Conservation (phyloP, 2,113 vertebrate species). For the Nyctibius bracteatus region DNA sequence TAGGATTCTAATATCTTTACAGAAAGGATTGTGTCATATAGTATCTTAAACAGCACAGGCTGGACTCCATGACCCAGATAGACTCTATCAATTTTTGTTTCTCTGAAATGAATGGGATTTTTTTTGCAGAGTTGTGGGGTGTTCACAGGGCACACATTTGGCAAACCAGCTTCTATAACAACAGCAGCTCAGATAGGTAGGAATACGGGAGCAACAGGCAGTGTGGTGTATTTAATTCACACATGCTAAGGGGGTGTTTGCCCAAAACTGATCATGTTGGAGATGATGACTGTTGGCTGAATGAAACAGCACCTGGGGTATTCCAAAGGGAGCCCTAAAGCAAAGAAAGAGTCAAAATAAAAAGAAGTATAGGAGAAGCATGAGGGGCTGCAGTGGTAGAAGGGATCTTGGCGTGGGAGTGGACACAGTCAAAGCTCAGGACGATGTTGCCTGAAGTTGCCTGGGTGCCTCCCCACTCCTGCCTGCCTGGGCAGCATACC, state of each 20-base stretch:
- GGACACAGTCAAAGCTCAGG: neutral
- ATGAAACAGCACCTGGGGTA: neutral
- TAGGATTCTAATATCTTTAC: neutral
- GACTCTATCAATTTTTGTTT: neutral
- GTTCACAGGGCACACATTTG: neutral
- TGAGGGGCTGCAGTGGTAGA: no score
- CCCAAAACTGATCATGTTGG: neutral
- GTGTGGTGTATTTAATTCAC: neutral
- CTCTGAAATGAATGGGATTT: neutral
- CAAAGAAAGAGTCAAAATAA: neutral
- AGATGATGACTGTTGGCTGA: neutral
- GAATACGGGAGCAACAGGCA: neutral
- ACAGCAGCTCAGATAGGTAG: neutral
- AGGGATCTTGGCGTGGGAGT: rapidly evolving
- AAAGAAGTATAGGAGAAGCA: neutral
- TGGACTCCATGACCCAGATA: neutral
- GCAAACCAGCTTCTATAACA: neutral
- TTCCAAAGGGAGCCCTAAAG: neutral
- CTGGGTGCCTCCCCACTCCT: rapidly evolving
- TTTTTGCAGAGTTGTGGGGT: neutral
- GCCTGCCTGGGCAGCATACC: rapidly evolving
- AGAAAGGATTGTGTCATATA: neutral
- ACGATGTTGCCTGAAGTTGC: rapidly evolving
- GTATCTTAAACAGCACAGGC: neutral
- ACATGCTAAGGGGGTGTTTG: neutral